These are phyloP conservation scores for Gonatopus flavifemur DNA, from an alignment of 1,140 invertebrate genomes.

Conservation along the genomic window DNA sequence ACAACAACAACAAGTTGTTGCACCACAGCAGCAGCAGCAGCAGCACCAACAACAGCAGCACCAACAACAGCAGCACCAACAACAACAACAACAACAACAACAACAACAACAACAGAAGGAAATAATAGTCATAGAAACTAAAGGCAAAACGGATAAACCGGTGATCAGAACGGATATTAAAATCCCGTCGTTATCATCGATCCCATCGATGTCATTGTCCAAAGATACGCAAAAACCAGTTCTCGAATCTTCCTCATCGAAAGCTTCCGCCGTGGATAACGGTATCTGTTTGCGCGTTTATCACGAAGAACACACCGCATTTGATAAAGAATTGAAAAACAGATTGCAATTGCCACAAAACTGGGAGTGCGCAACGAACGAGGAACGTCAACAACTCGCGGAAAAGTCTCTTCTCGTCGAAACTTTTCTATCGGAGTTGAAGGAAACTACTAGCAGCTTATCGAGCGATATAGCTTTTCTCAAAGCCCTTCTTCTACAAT, in stretches of 20 bases:
- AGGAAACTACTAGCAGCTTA: slow-evolving; percentile 50
- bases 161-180: too few species aligned
- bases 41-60: not conserved
- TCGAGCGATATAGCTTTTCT: slow-evolving; percentile 49
- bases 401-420: slow-evolving; percentile 48
- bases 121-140: slow-evolving; percentile 3
- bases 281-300: slow-evolving; percentile 41
- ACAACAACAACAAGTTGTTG: not conserved
- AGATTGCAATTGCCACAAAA: slow-evolving; percentile 23
- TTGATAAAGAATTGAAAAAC: slow-evolving; percentile 57
- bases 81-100: not conserved
- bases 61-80: slow-evolving; percentile 13
- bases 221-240: slow-evolving; percentile 3
- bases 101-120: slow-evolving; percentile 9
- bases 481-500: slow-evolving; percentile 51
- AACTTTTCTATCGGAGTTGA: slow-evolving; percentile 55
- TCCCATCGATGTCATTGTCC: too few species aligned
- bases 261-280: slow-evolving; percentile 15
- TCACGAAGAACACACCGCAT: slow-evolving; percentile 50
- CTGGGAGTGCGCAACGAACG: slow-evolving; percentile 52
- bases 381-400: slow-evolving; percentile 54
- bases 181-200: too few species aligned
- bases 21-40: not conserved
- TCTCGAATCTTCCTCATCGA: slow-evolving; percentile 20
- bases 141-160: slow-evolving; percentile 11